Evolutionary conservation across 1,140 invertebrate species (phyloP).

Genomic region (Calycopis cecrops): DNA sequence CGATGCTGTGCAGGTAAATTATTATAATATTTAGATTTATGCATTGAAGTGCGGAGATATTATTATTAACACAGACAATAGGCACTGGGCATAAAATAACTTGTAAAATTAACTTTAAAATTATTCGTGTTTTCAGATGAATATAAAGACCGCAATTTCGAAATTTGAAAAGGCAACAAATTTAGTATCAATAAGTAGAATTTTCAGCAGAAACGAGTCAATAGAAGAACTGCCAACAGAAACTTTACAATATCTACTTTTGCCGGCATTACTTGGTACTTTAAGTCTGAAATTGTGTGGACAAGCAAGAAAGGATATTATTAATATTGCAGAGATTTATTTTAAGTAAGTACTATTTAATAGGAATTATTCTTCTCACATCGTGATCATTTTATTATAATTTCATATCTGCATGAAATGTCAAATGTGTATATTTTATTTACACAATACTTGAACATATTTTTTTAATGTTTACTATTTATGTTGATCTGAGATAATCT

Average conservation of each 20-base stretch:
- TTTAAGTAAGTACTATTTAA: constrained; percentile 73
- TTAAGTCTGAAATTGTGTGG: constrained; percentile 81
- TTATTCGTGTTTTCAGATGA: constrained; percentile 69
- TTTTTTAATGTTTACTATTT: no score
- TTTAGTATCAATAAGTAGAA: constrained; percentile 83
- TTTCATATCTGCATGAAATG: no score
- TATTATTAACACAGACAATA: no score
- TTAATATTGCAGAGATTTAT: constrained; percentile 87
- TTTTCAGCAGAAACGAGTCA: constrained; percentile 93
- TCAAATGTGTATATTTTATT: no score
- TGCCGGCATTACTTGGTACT: constrained; percentile 89
- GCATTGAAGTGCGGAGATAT: no score
- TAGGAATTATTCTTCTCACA: no score
- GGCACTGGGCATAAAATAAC: no score
- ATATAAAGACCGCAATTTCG: constrained; percentile 81
- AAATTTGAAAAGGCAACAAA: constrained; percentile 86
- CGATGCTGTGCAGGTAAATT: constrained; percentile 53
- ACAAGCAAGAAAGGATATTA: constrained; percentile 79
- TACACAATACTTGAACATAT: no score
- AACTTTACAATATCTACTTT: constrained; percentile 88
- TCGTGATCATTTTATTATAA: no score
- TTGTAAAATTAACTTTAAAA: no score
- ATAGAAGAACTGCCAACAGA: constrained; percentile 91
- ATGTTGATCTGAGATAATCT: no score
- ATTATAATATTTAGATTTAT: background rate